Evolutionary conservation across 2,113 vertebrate genomes (phyloP), one percentile per base, ranked within the genome.

Genomic region (Tupaia tana): DNA sequence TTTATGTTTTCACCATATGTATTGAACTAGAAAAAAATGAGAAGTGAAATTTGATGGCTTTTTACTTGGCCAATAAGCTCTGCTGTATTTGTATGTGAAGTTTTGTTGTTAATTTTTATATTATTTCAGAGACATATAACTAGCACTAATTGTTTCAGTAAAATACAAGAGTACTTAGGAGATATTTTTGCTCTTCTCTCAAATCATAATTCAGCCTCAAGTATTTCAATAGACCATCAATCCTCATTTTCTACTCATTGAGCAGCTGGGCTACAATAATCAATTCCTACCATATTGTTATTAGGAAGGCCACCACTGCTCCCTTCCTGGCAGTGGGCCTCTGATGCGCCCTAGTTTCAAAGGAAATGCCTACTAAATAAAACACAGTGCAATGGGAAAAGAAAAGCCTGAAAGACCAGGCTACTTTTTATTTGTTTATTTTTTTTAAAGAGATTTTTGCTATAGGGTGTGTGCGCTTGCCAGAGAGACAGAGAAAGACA

Each of bases 1-100:
- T 95, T 97, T 75, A 86, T 89, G n/a, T 96, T 96, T 96, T 96
- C 90, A 95, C 56, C 90, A 77, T 94, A 95, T 89, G 85, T 89
- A 96, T 86, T 97, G 70, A 52, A 7, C 29, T 86, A 81, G 82
- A 95, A 95, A 89, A 89, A 93, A 95, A 89, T 43, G 18, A 93
- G 52, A 96, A 90, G 43, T 88, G 52, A 95, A 61, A 18, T 82
- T 93, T 95, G 70, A 92, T 92, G 54, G 1, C 43, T 82, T 86
- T 86, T 95, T 63, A 74, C 22, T 80, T 93, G 82, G n/a, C 70
- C 66, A 95, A 86, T 87, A 84, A 91, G 15, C 34, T 88, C 67
- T 92, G 43, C 25, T 83, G 22, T 79, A 7, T 31, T 22, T 93
- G 6, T 71, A 71, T 69, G 4, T 31, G 66, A 95, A 94, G 24